Base-by-base conservation (phyloP, 2,888 invertebrate species). In the Lasioglossum villosulum region DNA sequence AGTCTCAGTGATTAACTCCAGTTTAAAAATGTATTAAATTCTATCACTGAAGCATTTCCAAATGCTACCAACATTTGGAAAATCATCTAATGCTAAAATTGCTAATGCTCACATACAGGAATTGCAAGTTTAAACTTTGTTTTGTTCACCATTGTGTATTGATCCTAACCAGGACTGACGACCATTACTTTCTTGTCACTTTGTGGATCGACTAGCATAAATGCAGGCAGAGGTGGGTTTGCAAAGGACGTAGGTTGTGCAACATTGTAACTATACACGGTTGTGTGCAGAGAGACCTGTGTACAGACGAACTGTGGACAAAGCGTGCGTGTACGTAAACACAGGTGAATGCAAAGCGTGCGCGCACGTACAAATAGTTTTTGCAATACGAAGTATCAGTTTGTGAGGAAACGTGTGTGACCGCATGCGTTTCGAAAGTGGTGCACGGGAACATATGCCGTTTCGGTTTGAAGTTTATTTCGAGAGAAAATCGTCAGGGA, bases 141-240 rank as follows among this genome's bases (percentile, higher is more conserved):
- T 19, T 48, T 19, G 5, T 48, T 19, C 6, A 48, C 5, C 48
- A 19, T 5, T 19, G 16, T 48, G 19, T 19, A 48, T 23, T 52
- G 52, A 52, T 52, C 3, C 23, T 23, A 6, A 23, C 27, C 14
- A 5, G 56, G 12, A 16, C 2, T 5, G n/a, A 14, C 23, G 30
- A 30, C 23, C 19, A 45, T 34, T 52, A 66, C 78, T 27, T 34
- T 72, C 16, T 66, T 66, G 30, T 1, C 4, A 23, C 3, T 30
- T 19, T 19, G 19, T 30, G 8, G 19, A 78, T 66, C 66, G 83
- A 78, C 76, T 59, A 34, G 27, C 73, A 83, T 85, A 83, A 79
- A 83, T 74, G 19, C 19, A 34, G 48, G 27, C 30, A 30, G 68
- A 77, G 16, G 14, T 56, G 37, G 19, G 39, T 59, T 63, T 42